phyloP scores from a whole-genome alignment of 2,113 vertebrate genomes.

The Mirza zaza region DNA sequence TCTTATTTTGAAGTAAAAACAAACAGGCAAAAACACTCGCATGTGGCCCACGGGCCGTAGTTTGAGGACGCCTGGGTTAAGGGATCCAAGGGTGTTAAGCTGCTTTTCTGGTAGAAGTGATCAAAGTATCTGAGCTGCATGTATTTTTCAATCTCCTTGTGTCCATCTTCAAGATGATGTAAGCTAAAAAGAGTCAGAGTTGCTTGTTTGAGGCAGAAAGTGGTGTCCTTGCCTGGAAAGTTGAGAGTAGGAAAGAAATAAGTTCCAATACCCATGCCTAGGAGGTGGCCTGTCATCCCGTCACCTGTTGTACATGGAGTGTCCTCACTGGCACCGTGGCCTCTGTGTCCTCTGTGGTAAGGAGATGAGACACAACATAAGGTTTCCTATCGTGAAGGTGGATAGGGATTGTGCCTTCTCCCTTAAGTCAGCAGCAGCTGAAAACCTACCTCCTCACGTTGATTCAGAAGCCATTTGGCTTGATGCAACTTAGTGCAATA shows the following conservation, averaged over 20 bases:
- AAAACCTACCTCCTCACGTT: neutral
- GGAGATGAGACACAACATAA: neutral
- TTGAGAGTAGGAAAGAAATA: neutral
- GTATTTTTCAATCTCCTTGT: neutral
- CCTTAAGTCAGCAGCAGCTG: neutral
- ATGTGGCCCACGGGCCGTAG: too few relatives aligned
- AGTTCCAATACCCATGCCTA: neutral
- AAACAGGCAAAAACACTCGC: too few relatives aligned
- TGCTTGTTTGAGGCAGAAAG: conserved; percentile 24
- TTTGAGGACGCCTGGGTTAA: neutral
- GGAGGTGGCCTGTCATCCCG: neutral
- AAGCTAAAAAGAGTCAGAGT: neutral
- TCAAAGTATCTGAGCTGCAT: neutral
- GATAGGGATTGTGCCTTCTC: neutral
- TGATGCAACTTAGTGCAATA: conserved; percentile 1
- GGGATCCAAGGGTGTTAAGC: neutral
- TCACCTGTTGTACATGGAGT: neutral
- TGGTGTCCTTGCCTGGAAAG: neutral
- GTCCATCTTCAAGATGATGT: neutral
- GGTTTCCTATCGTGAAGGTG: neutral
- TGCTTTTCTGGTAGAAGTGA: neutral
- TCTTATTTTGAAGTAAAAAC: too few relatives aligned
- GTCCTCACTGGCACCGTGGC: neutral
- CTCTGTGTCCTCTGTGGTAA: neutral
- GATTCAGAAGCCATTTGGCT: conserved; percentile 5